Conservation (phyloP, 2,797 vertebrate genomes). For the Pteropus rufus region DNA sequence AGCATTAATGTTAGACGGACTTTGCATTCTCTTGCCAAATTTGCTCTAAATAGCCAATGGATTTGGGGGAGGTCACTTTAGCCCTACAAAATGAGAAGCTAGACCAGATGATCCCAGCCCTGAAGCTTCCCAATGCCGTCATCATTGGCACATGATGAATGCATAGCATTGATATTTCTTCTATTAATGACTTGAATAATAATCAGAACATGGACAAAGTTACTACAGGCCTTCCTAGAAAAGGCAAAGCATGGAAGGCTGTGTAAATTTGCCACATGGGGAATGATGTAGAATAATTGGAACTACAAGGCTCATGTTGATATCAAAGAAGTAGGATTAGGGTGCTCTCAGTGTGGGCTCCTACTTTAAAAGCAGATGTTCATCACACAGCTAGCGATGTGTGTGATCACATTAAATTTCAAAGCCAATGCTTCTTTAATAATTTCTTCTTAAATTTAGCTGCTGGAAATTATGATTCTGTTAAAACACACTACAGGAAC, state of each 20-base stretch:
- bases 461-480: constrained; percentile 2
- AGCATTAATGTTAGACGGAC: neutral
- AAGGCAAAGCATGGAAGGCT: neutral
- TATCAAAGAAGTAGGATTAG: constrained; percentile 19
- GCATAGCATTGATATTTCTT: neutral
- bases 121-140: neutral
- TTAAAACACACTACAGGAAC: constrained; percentile 4
- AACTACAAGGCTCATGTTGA: neutral
- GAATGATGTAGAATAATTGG: constrained; percentile 7
- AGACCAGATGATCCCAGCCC: neutral
- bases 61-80: neutral
- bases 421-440: constrained; percentile 51
- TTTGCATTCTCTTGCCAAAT: constrained; percentile 9
- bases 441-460: constrained; percentile 52
- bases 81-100: neutral
- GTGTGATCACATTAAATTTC: constrained; percentile 51
- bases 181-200: constrained; percentile 27
- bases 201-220: constrained; percentile 17
- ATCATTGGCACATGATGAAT: constrained; percentile 33
- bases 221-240: constrained; percentile 4
- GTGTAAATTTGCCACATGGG: neutral
- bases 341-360: neutral
- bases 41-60: neutral
- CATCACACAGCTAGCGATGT: constrained; percentile 36
- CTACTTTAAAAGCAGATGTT: constrained; percentile 55